Evolutionary conservation across 2,888 invertebrate species (phyloP).

Genomic region (Hymenopus coronatus): DNA sequence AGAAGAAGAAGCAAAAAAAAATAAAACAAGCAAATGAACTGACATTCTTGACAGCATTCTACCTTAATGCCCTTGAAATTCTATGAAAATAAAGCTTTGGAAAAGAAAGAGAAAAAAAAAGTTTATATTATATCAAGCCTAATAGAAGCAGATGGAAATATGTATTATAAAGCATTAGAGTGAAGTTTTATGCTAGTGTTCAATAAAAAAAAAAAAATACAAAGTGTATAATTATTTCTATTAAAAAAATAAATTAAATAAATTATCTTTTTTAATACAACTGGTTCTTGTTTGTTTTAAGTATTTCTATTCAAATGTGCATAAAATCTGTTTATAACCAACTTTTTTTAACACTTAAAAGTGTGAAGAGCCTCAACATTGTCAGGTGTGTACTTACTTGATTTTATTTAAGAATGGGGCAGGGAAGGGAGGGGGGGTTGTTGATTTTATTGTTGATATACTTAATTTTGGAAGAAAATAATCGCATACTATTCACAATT

Average conservation of each 20-base stretch:
- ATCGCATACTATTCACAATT: background rate
- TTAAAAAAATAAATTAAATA: conserved; percentile 14
- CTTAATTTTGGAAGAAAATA: conserved; percentile 15
- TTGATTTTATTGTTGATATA: conserved; percentile 24
- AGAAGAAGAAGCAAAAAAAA: background rate
- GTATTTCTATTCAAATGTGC: conserved; percentile 5
- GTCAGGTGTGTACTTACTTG: conserved; percentile 12
- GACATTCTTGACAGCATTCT: background rate
- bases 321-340: conserved; percentile 14
- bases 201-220: background rate
- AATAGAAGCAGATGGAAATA: background rate
- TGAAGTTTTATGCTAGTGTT: conserved; percentile 19
- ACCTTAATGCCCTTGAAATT: background rate
- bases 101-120: background rate
- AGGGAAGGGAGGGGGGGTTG: conserved; percentile 19
- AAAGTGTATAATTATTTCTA: conserved; percentile 16
- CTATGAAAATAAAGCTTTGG: conserved; percentile 7
- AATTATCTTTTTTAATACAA: conserved; percentile 19
- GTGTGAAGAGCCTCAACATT: conserved; percentile 3
- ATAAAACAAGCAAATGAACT: background rate
- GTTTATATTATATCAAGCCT: background rate
- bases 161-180: background rate
- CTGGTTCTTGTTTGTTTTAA: conserved; percentile 10
- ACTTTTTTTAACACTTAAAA: background rate
- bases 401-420: conserved; percentile 9